Evolutionary conservation across 2,113 vertebrate genomes (phyloP).

Genomic region (Capreolus pygargus): DNA sequence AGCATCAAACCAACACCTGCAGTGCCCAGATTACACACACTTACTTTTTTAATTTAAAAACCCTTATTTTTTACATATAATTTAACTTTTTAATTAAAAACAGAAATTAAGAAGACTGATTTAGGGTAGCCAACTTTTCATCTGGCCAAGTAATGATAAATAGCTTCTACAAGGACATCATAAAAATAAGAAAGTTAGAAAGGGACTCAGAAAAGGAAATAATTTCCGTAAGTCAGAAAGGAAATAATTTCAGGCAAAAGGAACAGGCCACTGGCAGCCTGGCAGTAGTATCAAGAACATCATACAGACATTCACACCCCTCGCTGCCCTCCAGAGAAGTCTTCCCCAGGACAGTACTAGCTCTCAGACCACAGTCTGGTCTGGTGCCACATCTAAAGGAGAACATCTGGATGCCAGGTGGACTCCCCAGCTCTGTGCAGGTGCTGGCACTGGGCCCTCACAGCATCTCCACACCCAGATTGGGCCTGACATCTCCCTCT

Average conservation of each 20-base stretch:
- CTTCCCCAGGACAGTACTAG: background rate
- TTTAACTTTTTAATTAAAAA: background rate
- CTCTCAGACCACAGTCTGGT: background rate
- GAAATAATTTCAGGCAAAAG: background rate
- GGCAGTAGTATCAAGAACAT: background rate
- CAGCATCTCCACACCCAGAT: background rate
- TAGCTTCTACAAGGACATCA: background rate
- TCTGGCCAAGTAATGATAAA: background rate
- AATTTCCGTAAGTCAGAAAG: background rate
- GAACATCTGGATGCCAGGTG: background rate
- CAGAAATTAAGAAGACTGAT: background rate
- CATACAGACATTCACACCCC: background rate
- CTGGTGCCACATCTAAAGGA: background rate
- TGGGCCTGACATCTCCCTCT: background rate
- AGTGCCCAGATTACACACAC: background rate
- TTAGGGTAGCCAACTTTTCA: background rate
- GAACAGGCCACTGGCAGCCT: background rate
- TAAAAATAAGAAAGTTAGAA: background rate
- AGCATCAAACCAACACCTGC: background rate
- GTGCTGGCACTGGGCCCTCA: accelerated
- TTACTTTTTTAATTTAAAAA: background rate
- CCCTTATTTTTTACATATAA: background rate
- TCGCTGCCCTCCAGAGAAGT: background rate
- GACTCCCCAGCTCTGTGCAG: background rate
- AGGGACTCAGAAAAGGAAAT: background rate